Base-by-base conservation (phyloP, 2,888 invertebrate species). In the Cephalotes varians region DNA sequence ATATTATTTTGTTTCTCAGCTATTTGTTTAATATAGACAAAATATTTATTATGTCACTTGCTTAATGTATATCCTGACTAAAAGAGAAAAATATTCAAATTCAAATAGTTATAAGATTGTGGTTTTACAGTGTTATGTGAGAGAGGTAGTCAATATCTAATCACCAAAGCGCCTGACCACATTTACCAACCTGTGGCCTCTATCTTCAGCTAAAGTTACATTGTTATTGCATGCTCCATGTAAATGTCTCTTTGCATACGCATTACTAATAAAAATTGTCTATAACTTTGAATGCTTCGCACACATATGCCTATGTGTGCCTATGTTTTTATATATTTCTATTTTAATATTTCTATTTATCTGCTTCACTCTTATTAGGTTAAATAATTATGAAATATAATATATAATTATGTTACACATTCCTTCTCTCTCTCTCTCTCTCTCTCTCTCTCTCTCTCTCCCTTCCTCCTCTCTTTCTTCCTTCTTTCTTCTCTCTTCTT, bases 81-180 rank as follows among this genome's bases (percentile, higher is more conserved):
- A 49, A 76, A 69, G 34, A 21, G 10, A 67, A 40, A 65, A 81
- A 40, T 1, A 69, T 81, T 80, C 60, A n/a, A 77, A 62, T 69
- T 7, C 54, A 54, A 49, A 34, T 12, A 76, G 74, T 86, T 76
- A 40, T 37, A 84, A 79, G 82, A 72, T 85, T 84, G 86, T 87
- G 85, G 86, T 88, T 82, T 56, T 79, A 81, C 65, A 81, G 80
- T 87, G 74, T 92, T 87, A 86, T 86, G n/a, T n/a, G 67, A 88
- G 85, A 87, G 80, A 87, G 74, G 76, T 76, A 82, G 80, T 86
- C 76, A 73, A 86, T 92, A 92, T 92, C 91, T 93, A 92, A 92
- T 93, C 93, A 90, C 87, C 81, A 88, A 90, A 91, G 90, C 91
- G 85, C 91, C 90, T 90, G 88, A 90, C 90, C 90, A 87, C 85